Conservation (phyloP, 2,797 vertebrate genomes). For the Selene dorsalis region DNA sequence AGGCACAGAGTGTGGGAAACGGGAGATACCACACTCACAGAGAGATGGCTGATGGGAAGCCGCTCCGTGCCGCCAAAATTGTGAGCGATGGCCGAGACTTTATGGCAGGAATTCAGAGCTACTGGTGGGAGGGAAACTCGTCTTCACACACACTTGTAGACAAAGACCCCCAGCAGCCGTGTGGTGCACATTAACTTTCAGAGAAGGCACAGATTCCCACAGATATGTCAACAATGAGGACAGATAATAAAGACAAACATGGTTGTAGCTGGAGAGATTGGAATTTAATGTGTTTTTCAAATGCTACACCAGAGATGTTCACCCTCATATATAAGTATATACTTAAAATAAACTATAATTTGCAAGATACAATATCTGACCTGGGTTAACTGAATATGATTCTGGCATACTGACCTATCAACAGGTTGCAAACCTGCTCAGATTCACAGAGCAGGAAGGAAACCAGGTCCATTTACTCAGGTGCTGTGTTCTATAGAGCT, state of each 20-base stretch:
- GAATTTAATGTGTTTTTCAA: not conserved
- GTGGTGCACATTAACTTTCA: conserved; percentile 60
- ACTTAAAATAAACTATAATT: too few relatives aligned
- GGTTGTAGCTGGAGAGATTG: conserved; percentile 25
- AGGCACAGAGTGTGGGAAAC: conserved; percentile 86
- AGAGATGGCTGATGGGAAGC: conserved; percentile 82
- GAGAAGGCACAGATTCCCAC: conserved; percentile 61
- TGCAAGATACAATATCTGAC: not conserved
- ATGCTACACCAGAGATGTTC: not conserved
- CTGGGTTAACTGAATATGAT: not conserved
- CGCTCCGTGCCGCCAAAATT: conserved; percentile 65
- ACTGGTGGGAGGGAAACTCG: conserved; percentile 73
- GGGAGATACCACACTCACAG: conserved; percentile 84
- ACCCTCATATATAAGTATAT: too few relatives aligned
- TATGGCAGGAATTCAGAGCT: conserved; percentile 79
- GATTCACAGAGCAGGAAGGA: not conserved
- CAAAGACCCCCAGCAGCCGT: conserved; percentile 67
- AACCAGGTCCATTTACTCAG: not conserved
- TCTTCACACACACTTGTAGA: conserved; percentile 80
- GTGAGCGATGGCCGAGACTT: conserved; percentile 71
- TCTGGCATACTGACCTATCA: not conserved
- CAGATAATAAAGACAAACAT: conserved; percentile 31
- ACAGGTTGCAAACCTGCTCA: conserved; percentile 16
- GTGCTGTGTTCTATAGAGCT: not conserved
- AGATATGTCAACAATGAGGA: conserved; percentile 50